Base-by-base conservation (phyloP, 1,140 invertebrate species). In the Samia ricini region DNA sequence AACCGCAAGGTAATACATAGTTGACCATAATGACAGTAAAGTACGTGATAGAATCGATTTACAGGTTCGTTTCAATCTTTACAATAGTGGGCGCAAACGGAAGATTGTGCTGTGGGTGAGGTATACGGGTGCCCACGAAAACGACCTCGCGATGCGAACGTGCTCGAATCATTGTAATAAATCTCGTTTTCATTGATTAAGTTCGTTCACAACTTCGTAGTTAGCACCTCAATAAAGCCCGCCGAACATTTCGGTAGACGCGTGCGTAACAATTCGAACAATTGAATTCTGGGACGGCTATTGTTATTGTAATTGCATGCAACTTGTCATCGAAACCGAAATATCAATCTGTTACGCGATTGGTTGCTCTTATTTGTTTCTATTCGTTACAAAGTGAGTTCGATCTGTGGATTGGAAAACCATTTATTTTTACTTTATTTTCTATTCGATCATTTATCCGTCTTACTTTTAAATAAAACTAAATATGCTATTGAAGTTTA, bases 11-110 rank as follows among this genome's bases (percentile, higher is more conserved):
- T 78, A 77, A 78, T 71, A 72, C 68, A 24, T 66, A 72, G 65
- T 65, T 70, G 70, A 62, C 69, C 68, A 69, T 85, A 83, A 84
- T 85, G 77, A 81, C 77, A 74, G 71, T 69, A 64, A 67, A 66
- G 74, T 79, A 79, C 84, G 77, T 82, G 80, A 83, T 85, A 78
- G 77, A 86, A 86, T 81, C 76, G 74, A 82, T 87, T 85, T 87
- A 83, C 77, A 83, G 80, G 78, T 86, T 86, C 65, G 67, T 68
- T 82, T 79, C 75, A 87, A 83, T 83, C 75, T 79, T 71, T 70
- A 66, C 62, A 72, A 74, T 64, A 63, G 75, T 66, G 63, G 65
- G 71, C 73, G 68, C 70, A 70, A 29, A 63, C 68, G 64, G 77
- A 66, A 86, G 86, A 85, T 88, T 85, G 72, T 75, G 61, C 83